phyloP scores from a whole-genome alignment of 2,888 invertebrate genomes.

The Nomada flava region DNA sequence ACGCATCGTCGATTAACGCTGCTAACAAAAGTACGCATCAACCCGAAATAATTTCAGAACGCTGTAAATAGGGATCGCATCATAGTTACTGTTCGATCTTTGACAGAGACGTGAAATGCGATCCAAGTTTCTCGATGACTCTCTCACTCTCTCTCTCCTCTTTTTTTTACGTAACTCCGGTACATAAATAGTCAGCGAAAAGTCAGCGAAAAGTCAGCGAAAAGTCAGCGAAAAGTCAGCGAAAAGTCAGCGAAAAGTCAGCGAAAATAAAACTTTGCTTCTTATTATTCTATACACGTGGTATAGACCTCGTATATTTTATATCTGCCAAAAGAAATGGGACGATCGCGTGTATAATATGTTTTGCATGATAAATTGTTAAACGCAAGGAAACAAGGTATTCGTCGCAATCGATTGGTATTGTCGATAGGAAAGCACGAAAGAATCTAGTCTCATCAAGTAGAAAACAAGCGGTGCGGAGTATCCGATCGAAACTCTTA shows the following conservation, averaged over 20 bases:
- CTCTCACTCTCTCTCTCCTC: too few relatives aligned
- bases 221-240: background rate
- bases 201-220: too few relatives aligned
- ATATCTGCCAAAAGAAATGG: background rate
- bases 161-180: conserved; percentile 1
- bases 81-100: background rate
- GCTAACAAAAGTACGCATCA: background rate
- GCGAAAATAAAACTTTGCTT: background rate
- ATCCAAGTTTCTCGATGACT: background rate
- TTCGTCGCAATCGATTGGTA: background rate
- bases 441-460: too few relatives aligned
- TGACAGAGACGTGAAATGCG: background rate
- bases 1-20: conserved; percentile 9
- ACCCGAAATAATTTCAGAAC: conserved; percentile 31
- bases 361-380: background rate
- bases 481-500: too few relatives aligned
- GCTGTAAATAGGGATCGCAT: background rate
- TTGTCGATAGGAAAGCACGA: background rate
- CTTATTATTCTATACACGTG: conserved; percentile 1
- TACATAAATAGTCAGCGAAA: background rate
- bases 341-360: too few relatives aligned
- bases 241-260: background rate
- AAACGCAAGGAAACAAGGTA: background rate
- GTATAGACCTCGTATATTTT: background rate
- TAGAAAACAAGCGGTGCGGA: too few relatives aligned